A percentile compares a stretch with the other conserved stretches of the same genome.
Conservation (phyloP, 2,888 invertebrate species). For the Callyntrura sp. region DNA sequence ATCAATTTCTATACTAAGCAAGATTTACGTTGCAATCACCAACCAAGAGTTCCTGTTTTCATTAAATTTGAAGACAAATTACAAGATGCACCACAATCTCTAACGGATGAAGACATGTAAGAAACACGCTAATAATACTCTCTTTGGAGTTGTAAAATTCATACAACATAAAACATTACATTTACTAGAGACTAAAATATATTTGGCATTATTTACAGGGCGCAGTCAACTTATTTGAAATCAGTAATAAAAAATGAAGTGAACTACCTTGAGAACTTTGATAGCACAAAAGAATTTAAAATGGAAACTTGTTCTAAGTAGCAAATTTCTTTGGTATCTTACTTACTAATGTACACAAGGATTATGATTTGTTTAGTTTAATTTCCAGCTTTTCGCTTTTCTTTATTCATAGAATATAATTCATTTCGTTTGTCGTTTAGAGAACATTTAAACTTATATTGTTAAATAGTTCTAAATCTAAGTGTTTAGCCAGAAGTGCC, state of each 20-base stretch:
- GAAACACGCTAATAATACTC: too few relatives aligned
- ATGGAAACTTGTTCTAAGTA: slow-evolving; percentile 25
- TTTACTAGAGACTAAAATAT: not conserved
- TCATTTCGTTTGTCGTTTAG: too few relatives aligned
- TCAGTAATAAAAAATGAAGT: slow-evolving; percentile 51
- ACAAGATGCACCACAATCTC: not conserved
- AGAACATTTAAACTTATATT: too few relatives aligned
- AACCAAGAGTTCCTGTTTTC: slow-evolving; percentile 78
- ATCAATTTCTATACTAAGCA: slow-evolving; percentile 79
- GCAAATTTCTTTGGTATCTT: not conserved
- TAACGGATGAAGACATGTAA: slow-evolving; percentile 68
- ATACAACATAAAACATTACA: not conserved
- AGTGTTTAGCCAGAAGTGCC: too few relatives aligned
- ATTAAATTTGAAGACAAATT: slow-evolving; percentile 68
- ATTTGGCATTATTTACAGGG: slow-evolving; percentile 37
- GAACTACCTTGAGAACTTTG: slow-evolving; percentile 11
- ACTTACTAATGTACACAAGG: too few relatives aligned
- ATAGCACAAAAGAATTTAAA: slow-evolving; percentile 45
- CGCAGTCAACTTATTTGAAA: slow-evolving; percentile 40
- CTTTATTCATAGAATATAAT: too few relatives aligned
- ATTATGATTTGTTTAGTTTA: too few relatives aligned
- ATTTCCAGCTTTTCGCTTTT: too few relatives aligned
- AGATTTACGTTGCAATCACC: slow-evolving; percentile 77
- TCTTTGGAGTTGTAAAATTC: not conserved
- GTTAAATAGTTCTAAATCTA: too few relatives aligned